Evolutionary conservation across 2,797 vertebrate genomes (phyloP), one percentile per base, ranked within the genome.

Genomic region (Ammospiza maritima): DNA sequence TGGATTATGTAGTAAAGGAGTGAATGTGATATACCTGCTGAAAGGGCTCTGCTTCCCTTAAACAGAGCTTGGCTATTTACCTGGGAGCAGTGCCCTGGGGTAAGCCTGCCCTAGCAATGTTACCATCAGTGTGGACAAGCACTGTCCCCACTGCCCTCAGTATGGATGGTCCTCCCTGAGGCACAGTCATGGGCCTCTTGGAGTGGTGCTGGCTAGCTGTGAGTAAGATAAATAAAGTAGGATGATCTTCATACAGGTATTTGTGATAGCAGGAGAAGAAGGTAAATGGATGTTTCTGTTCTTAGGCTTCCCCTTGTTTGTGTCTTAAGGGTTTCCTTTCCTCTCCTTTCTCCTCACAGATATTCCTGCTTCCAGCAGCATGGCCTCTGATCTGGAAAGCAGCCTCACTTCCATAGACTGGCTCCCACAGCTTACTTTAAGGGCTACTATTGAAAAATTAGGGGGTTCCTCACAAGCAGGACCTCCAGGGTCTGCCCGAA

Each of bases 351-450:
- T 95, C 66, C 34, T 71, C 73, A 44, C 83, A 98, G 97, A 92
- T 82, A 91, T 11, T 92, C 69, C 76, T 87, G 85, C 74, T 88
- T 90, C 61, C 67, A 93, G 89, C 82, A 85, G 60, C 92, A 99
- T 99, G 99, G 98, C 99, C 70, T 99, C 99, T 36, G 98, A 99
- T 90, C 94, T 99, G 95, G 98, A 99, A 97, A 99, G 99, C 92
- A 99, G 99, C 96, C 98, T 99, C 88, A 99, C 99, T 83, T 99
- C 99, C 93, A 99, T 99, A 94, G 99, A 99, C 98, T 99, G 99
- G 99, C 98, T 99, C 76, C 99, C 99, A 60, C 98, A 99, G 95
- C 98, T 99, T 96, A 99, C 99, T 93, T 97, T 99, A 96, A 98
- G 98, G 93, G 98, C 98, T 48, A 98, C 98, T 96, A 99, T 98